phyloP scores from a whole-genome alignment of 1,140 invertebrate genomes.

The Solenopsis fugax region DNA sequence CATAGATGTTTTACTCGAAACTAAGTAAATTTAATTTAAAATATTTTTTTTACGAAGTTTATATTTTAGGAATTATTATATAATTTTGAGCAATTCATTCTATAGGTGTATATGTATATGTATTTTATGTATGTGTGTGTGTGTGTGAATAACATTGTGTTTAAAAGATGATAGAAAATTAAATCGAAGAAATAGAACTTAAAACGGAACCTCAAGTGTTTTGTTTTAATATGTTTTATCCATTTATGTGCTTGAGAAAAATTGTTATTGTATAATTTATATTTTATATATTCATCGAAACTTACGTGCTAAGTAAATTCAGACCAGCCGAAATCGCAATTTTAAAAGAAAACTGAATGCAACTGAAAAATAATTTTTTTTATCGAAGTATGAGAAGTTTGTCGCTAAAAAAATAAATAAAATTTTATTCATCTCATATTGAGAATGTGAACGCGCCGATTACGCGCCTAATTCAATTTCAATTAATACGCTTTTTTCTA shows the following conservation, averaged over 20 bases:
- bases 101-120: neutral
- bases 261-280: slow-evolving; percentile 78
- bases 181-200: slow-evolving; percentile 55
- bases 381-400: slow-evolving; percentile 79
- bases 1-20: neutral
- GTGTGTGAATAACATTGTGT: neutral
- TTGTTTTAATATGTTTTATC: slow-evolving; percentile 57
- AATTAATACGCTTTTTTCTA: slow-evolving; percentile 48
- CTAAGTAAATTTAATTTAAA: neutral
- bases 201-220: slow-evolving; percentile 63
- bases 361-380: slow-evolving; percentile 77
- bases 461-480: slow-evolving; percentile 28
- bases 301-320: slow-evolving; percentile 85
- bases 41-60: neutral
- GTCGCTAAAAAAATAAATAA: slow-evolving; percentile 84
- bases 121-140: neutral
- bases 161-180: slow-evolving; percentile 16
- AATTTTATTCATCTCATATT: slow-evolving; percentile 77
- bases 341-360: slow-evolving; percentile 76
- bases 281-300: slow-evolving; percentile 80
- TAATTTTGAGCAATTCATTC: neutral
- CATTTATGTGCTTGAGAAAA: slow-evolving; percentile 61
- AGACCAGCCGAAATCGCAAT: slow-evolving; percentile 86
- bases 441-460: slow-evolving; percentile 67
- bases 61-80: slow-evolving; percentile 15